A percentile compares a stretch with the other conserved stretches of the same genome.
These are phyloP conservation scores for Oplegnathus fasciatus DNA, from an alignment of 2,113 vertebrate species.

Conservation along the genomic window DNA sequence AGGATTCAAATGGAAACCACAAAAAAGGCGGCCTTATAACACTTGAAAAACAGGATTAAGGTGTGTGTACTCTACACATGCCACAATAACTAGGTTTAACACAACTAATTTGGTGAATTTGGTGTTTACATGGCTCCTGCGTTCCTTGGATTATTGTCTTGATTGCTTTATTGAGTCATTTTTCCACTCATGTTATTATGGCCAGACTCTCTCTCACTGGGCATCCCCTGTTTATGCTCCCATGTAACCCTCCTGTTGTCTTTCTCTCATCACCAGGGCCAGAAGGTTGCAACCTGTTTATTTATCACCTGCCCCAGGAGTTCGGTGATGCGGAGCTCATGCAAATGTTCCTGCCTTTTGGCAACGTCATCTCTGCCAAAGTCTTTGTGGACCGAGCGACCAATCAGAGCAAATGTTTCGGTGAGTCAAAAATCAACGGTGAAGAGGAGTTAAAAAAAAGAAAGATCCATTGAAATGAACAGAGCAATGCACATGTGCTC, in stretches of 20 bases:
- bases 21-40: slow-evolving; percentile 21
- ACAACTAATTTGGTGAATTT: slow-evolving; percentile 18
- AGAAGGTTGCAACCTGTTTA: slow-evolving; percentile 99
- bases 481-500: slow-evolving; percentile 8
- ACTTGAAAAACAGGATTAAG: slow-evolving; percentile 11
- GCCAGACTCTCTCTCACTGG: slow-evolving; percentile 39
- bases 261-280: slow-evolving; percentile 88
- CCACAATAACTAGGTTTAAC: slow-evolving; percentile 32
- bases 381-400: slow-evolving; percentile 98
- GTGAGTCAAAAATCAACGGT: slow-evolving; percentile 85
- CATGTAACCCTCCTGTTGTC: slow-evolving; percentile 66
- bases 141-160: slow-evolving; percentile 25
- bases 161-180: slow-evolving; percentile 42
- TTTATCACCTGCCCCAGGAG: slow-evolving; percentile 99
- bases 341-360: slow-evolving; percentile 98
- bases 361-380: slow-evolving; percentile 99
- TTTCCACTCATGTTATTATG: slow-evolving; percentile 27
- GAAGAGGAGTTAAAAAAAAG: background rate
- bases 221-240: slow-evolving; percentile 54
- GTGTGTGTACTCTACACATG: background rate
- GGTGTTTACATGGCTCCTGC: slow-evolving; percentile 15
- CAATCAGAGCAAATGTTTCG: slow-evolving; percentile 99
- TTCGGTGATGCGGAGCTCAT: slow-evolving; percentile 97
- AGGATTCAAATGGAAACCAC: slow-evolving; percentile 24
- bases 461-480: slow-evolving; percentile 23